Evolutionary conservation across 2,113 vertebrate species (phyloP), one percentile per base, ranked within the genome.

Genomic region (Lathamus discolor): DNA sequence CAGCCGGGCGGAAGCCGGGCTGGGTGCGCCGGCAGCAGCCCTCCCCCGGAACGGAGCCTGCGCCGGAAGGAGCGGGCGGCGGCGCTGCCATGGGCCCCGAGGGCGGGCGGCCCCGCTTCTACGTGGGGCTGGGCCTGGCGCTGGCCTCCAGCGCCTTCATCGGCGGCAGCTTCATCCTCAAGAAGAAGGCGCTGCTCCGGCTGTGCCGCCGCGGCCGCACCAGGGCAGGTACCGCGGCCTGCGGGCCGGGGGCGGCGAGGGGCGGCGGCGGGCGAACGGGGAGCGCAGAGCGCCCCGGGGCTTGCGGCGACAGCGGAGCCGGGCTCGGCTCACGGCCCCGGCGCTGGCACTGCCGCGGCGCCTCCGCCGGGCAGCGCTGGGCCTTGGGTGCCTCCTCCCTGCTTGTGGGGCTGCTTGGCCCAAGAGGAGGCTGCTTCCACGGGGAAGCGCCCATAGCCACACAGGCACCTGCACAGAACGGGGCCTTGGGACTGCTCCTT

Each of bases 141-240:
- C 52, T 98, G 72, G 97, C 96, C 77, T 99, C 98, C 70, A 98
- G 98, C 81, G 57, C 97, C 43, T 99, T 99, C 77, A 98, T 98
- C 93, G 98, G 98, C 3, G 35, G 91, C 15, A 99, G 98, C 81
- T 99, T 98, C 94, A 98, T 99, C 43, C 96, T 99, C 81, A 98
- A 99, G 96, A 99, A 99, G 97, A 98, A 98, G 95, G 98, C 98
- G 37, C 97, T 99, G 61, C 97, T 99, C 73, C 97, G 98, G 87
- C 80, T 99, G 93, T 97, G 97, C 87, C 88, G 97, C 81, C 98
- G 93, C 54, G 98, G 98, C 17, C 98, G 97, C 31, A 91, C 95
- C 93, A 92, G 98, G 96, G 98, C 98, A 98, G 98, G 98, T 99
- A 97, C 62, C n/a, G 68, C n/a, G 24, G 77, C 11, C 44, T 10